Evolutionary conservation across 1,140 invertebrate genomes (phyloP).

Genomic region (Drosophila equinoxialis): DNA sequence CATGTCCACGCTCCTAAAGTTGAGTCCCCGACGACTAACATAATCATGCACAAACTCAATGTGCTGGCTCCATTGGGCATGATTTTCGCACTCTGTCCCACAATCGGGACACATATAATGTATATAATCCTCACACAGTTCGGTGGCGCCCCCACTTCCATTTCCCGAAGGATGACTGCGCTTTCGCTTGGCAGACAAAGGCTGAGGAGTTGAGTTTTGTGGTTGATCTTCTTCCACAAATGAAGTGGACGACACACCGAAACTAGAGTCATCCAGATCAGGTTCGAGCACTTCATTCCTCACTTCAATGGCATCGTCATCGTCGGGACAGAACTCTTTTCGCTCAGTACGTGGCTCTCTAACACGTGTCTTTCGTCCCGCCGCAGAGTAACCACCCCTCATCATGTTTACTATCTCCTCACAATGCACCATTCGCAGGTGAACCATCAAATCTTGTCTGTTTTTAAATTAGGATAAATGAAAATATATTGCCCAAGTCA

Average conservation of each 20-base stretch:
- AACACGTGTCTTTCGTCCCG: constrained; percentile 63
- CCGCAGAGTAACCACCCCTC: constrained; percentile 52
- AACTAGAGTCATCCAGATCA: constrained; percentile 31
- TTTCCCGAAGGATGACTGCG: not conserved
- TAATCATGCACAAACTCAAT: constrained; percentile 77
- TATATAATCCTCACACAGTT: constrained; percentile 71
- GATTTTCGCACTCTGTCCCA: constrained; percentile 63
- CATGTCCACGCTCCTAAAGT: constrained; percentile 65
- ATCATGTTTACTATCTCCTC: constrained; percentile 71
- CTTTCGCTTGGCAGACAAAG: constrained; percentile 24
- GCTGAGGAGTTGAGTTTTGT: constrained; percentile 1
- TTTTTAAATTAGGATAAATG: too few relatives aligned
- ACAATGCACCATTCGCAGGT: constrained; percentile 70
- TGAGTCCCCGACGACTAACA: constrained; percentile 63
- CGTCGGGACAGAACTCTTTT: constrained; percentile 29
- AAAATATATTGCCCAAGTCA: too few relatives aligned
- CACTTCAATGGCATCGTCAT: constrained; percentile 52
- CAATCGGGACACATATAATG: constrained; percentile 76
- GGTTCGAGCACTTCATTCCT: constrained; percentile 55
- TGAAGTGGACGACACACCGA: not conserved
- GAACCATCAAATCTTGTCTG: constrained; percentile 81
- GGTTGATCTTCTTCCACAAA: constrained; percentile 27
- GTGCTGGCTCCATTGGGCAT: constrained; percentile 71
- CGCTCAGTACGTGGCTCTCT: constrained; percentile 58
- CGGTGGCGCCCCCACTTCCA: constrained; percentile 25